Evolutionary conservation across 2,888 invertebrate genomes (phyloP).

Genomic region (Catocala fraxini): DNA sequence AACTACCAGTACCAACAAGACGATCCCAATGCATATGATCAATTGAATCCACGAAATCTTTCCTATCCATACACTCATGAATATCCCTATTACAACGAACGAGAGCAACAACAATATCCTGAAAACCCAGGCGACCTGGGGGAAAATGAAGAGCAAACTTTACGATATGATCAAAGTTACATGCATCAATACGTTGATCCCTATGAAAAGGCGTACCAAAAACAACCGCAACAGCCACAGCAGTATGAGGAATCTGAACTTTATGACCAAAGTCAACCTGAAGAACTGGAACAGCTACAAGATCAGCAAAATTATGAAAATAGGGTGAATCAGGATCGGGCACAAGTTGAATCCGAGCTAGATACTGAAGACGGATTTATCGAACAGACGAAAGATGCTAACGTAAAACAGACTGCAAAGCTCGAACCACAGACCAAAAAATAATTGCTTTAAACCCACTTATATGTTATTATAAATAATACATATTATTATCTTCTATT

Average conservation of each 20-base stretch:
- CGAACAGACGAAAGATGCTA: slow-evolving; percentile 28
- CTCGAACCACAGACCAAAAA: too few relatives aligned
- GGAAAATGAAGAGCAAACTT: slow-evolving; percentile 67
- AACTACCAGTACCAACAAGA: slow-evolving; percentile 52
- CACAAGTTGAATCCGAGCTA: slow-evolving; percentile 58
- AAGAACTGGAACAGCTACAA: slow-evolving; percentile 36
- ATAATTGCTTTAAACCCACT: too few relatives aligned
- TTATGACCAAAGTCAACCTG: slow-evolving; percentile 18
- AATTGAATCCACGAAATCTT: slow-evolving; percentile 49
- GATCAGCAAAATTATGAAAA: slow-evolving; percentile 51
- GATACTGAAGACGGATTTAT: slow-evolving; percentile 62
- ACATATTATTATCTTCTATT: background rate
- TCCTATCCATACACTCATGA: slow-evolving; percentile 57
- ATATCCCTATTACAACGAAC: slow-evolving; percentile 62
- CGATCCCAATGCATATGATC: slow-evolving; percentile 44
- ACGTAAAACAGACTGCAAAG: background rate
- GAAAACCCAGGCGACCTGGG: slow-evolving; percentile 61
- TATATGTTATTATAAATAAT: too few relatives aligned
- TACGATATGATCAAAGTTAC: slow-evolving; percentile 71
- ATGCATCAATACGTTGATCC: slow-evolving; percentile 65
- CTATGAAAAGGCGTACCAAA: slow-evolving; percentile 48
- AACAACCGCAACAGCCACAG: slow-evolving; percentile 28
- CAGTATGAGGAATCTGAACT: slow-evolving; percentile 17
- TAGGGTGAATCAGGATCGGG: slow-evolving; percentile 16
- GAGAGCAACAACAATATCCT: slow-evolving; percentile 21